These are phyloP conservation scores for Loripinus fragilis DNA, from an alignment of 2,888 invertebrate species.

Conservation along the genomic window DNA sequence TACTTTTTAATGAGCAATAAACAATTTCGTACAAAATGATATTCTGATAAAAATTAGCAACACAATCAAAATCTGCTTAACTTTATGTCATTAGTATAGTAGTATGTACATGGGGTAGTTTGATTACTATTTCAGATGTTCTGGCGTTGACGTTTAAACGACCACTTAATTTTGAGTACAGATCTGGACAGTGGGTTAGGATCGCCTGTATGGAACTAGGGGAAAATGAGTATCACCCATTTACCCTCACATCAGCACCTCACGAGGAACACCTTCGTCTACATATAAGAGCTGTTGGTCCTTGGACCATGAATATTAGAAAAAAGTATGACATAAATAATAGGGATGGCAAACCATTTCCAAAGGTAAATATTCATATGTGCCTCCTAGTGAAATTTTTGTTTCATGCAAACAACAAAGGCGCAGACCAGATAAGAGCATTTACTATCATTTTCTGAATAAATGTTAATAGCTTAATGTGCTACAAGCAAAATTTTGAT, in stretches of 20 bases:
- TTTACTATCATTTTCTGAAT: too few species aligned
- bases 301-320: conserved; percentile 86
- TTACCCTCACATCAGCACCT: conserved; percentile 87
- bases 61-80: too few species aligned
- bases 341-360: conserved; percentile 52
- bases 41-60: too few species aligned
- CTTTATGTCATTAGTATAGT: too few species aligned
- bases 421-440: too few species aligned
- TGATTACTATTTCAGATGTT: conserved; percentile 86
- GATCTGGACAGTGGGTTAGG: conserved; percentile 87
- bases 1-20: too few species aligned
- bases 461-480: too few species aligned
- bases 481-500: too few species aligned
- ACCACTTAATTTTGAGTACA: conserved; percentile 86
- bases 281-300: conserved; percentile 87
- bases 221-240: conserved; percentile 87
- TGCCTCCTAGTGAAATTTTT: too few species aligned
- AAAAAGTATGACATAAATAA: conserved; percentile 78
- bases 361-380: conserved; percentile 47
- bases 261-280: conserved; percentile 86
- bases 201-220: conserved; percentile 86
- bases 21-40: too few species aligned
- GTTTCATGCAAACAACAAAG: too few species aligned
- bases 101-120: too few species aligned
- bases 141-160: conserved; percentile 86